phyloP scores from a whole-genome alignment of 2,113 vertebrate species.

The Phasianus colchicus region DNA sequence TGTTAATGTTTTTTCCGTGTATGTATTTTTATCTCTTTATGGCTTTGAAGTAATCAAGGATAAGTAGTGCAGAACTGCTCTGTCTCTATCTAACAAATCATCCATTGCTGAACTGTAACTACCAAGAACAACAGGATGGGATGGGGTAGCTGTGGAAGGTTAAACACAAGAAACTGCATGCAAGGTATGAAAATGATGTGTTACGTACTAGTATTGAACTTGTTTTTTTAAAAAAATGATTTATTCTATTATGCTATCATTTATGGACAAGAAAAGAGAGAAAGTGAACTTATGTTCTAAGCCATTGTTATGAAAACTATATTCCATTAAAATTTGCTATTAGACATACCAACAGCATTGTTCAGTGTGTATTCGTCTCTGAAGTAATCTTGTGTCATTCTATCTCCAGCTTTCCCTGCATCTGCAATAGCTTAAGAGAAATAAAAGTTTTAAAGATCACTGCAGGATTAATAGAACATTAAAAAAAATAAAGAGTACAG shows the following conservation, averaged over 20 bases:
- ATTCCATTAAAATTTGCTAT: background rate
- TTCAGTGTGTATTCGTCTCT: conserved; percentile 91
- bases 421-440: conserved; percentile 81
- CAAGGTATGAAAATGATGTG: background rate
- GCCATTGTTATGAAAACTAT: background rate
- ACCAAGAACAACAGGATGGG: background rate
- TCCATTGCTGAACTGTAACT: background rate
- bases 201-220: background rate
- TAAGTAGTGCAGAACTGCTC: background rate
- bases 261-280: background rate
- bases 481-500: background rate
- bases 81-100: background rate
- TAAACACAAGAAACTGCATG: background rate
- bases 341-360: conserved; percentile 85
- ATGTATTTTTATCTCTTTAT: background rate
- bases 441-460: background rate
- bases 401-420: conserved; percentile 76
- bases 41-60: background rate
- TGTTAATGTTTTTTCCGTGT: background rate
- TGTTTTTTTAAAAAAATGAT: background rate
- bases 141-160: background rate
- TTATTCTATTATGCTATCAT: background rate
- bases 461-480: background rate
- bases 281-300: background rate
- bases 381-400: conserved; percentile 84